Conservation (phyloP, 2,797 vertebrate genomes). For the Apogon hyalosoma region DNA sequence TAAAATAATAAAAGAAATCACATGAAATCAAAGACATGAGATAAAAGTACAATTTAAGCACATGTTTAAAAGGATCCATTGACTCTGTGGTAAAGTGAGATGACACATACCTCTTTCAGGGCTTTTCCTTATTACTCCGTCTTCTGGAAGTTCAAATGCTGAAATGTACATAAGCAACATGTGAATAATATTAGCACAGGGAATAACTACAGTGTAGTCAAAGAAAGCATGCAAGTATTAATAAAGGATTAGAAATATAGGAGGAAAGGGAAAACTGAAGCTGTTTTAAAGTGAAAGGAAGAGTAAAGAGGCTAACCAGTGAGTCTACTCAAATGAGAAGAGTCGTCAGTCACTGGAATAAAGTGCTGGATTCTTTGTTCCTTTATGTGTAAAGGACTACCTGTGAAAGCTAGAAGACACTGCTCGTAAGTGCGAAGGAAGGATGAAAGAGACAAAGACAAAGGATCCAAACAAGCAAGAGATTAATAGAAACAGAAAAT, state of each 20-base stretch:
- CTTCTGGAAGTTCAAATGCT: conserved; percentile 88
- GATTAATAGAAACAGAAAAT: neutral
- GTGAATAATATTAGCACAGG: conserved; percentile 16
- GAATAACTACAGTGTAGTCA: conserved; percentile 1
- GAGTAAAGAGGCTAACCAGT: conserved; percentile 86
- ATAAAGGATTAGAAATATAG: conserved; percentile 11
- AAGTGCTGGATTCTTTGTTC: conserved; percentile 86
- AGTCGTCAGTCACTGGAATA: conserved; percentile 86
- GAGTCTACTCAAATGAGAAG: conserved; percentile 90
- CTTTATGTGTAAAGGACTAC: conserved; percentile 86
- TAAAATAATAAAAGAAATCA: neutral
- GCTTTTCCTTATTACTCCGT: conserved; percentile 88
- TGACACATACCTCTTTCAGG: conserved; percentile 90
- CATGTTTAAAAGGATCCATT: no score
- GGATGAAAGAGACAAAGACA: conserved; percentile 41
- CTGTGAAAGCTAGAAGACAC: conserved; percentile 90
- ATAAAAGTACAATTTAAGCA: no score
- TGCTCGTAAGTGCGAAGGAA: conserved; percentile 53
- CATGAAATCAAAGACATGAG: neutral
- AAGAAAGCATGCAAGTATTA: conserved; percentile 10
- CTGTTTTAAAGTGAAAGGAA: conserved; percentile 37
- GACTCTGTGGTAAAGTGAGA: neutral
- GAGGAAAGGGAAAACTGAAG: conserved; percentile 29
- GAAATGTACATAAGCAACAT: conserved; percentile 39
- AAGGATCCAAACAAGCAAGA: conserved; percentile 21